Percentiles rank a stretch among this genome's conserved stretches.
Evolutionary conservation across 2,888 invertebrate species (phyloP).

Genomic region (Amiota communis): DNA sequence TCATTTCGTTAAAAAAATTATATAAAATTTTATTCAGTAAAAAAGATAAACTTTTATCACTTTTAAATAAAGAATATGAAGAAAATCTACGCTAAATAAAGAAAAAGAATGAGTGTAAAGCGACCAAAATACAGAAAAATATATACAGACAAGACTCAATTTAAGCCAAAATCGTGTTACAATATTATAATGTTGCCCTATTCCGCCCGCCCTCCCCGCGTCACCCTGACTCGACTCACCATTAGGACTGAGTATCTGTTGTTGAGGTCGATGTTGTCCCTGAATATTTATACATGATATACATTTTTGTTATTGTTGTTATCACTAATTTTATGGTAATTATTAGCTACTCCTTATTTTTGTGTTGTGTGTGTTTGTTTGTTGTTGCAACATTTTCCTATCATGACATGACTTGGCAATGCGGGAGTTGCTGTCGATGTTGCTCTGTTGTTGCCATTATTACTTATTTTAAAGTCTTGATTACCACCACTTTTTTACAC

Average conservation of each 20-base stretch:
- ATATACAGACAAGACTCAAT: neutral
- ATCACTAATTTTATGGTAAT: slow-evolving; percentile 69
- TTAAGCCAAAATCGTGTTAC: slow-evolving; percentile 3
- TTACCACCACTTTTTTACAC: neutral
- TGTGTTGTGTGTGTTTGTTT: neutral
- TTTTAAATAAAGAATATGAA: slow-evolving; percentile 28
- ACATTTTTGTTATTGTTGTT: slow-evolving; percentile 48
- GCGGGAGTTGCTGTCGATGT: slow-evolving; percentile 33
- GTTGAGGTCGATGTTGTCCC: slow-evolving; percentile 23
- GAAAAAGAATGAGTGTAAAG: slow-evolving; percentile 6
- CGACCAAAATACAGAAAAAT: neutral
- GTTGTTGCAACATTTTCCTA: slow-evolving; percentile 7
- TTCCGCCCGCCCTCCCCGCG: no score
- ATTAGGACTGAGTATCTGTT: neutral
- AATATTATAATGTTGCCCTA: neutral
- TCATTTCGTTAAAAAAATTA: slow-evolving; percentile 34
- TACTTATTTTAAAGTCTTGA: neutral
- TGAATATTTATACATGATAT: slow-evolving; percentile 36
- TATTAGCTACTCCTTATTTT: slow-evolving; percentile 54
- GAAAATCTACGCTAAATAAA: neutral
- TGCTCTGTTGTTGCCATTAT: slow-evolving; percentile 35
- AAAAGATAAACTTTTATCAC: slow-evolving; percentile 64
- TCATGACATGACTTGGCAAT: slow-evolving; percentile 34
- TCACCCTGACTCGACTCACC: neutral
- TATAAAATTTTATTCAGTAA: slow-evolving; percentile 44